These are phyloP conservation scores for Cylloceria caligata DNA, from an alignment of 2,888 invertebrate genomes.

Conservation along the genomic window DNA sequence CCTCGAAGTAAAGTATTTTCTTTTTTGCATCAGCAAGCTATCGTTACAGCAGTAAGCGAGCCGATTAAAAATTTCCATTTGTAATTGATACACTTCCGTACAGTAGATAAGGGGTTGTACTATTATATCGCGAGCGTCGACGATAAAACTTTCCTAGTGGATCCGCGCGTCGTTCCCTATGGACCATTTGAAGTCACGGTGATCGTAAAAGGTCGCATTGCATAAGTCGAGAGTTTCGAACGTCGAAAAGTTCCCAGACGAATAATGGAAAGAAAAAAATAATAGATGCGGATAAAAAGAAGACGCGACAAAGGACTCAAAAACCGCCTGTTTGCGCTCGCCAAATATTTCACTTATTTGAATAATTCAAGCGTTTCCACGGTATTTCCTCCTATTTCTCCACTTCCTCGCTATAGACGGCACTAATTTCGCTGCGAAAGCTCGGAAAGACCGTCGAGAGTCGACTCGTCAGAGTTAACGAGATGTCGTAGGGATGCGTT, in stretches of 20 bases:
- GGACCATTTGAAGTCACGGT: constrained; percentile 9
- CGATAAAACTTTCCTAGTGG: constrained; percentile 5
- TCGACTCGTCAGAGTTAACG: constrained; percentile 71
- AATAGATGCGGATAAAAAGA: constrained; percentile 47
- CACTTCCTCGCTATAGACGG: constrained; percentile 31
- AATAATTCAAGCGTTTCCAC: constrained; percentile 70
- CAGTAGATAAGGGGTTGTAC: neutral
- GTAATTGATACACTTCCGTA: constrained; percentile 3
- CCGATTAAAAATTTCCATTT: neutral
- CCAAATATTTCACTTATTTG: constrained; percentile 71
- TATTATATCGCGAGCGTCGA: constrained; percentile 1
- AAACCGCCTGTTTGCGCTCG: constrained; percentile 58
- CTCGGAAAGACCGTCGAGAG: constrained; percentile 58
- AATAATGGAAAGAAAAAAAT: constrained; percentile 4
- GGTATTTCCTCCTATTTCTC: constrained; percentile 39
- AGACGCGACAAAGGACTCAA: constrained; percentile 34
- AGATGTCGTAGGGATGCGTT: constrained; percentile 69
- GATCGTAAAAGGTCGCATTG: constrained; percentile 33
- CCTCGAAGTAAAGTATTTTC: neutral
- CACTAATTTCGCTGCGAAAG: constrained; percentile 67
- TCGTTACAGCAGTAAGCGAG: constrained; percentile 1
- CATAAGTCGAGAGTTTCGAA: constrained; percentile 20
- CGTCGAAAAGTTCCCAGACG: constrained; percentile 53
- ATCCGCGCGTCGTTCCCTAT: constrained; percentile 17
- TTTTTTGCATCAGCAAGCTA: constrained; percentile 8